Evolutionary conservation across 53 echinoderm and acorn worm genomes (phyloP), one percentile per base, ranked within the genome.

Genomic region (Hippasteria phrygiana): DNA sequence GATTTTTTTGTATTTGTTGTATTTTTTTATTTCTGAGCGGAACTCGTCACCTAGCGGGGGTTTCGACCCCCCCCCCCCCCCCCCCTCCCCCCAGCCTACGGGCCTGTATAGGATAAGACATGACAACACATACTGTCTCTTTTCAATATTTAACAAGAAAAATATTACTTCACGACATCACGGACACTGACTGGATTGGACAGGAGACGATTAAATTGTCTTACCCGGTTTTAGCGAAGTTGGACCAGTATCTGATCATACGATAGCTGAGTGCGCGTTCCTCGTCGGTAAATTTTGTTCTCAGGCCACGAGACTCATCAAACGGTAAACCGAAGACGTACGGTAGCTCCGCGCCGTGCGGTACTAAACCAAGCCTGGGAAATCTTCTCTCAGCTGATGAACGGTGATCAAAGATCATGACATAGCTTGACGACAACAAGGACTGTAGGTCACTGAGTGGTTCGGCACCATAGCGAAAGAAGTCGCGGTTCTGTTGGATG

Each of bases 171-270:
- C n/a, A n/a, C n/a, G n/a, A n/a, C n/a, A n/a, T n/a, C n/a, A n/a
- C n/a, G n/a, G n/a, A n/a, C n/a, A n/a, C n/a, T n/a, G n/a, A n/a
- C n/a, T n/a, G n/a, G n/a, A n/a, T n/a, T n/a, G n/a, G n/a, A n/a
- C n/a, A n/a, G n/a, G n/a, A n/a, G n/a, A 14, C 27, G 67, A 10
- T 34, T 16, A 31, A 67, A 59, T 24, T 59, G 26, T 59, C 92
- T 94, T 73, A 97, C 97, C 97, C 97, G 54, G 81, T 92, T 78
- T 97, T 97, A 55, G 92, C 97, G 90, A 97, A 97, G 82, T 97
- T 97, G 5, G 93, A 91, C 95, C 95, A 97, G 74, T 92, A 95
- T 9, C 88, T 88, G 75, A 95, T 95, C 73, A 97, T 54, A 12
- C 74, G 80, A 26, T 81, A 62, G 13, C 92, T 91, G 9, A 97